phyloP scores from a whole-genome alignment of 92 coral and sea anemone species.

The Siderastrea siderea region DNA sequence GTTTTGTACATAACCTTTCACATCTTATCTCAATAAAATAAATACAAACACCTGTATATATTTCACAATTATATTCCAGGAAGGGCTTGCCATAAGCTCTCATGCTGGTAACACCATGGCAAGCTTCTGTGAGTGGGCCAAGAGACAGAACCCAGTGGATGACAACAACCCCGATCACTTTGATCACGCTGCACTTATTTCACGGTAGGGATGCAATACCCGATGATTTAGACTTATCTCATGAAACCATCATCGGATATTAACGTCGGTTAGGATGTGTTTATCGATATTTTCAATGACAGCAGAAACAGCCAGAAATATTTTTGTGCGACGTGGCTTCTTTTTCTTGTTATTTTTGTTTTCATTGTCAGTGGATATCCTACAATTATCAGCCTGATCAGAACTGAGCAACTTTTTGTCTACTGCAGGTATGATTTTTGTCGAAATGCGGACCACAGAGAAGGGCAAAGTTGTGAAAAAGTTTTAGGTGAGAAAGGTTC shows the following conservation, averaged over 20 bases:
- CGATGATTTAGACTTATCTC: background rate
- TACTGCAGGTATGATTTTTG: constrained; percentile 45
- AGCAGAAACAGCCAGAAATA: too few species aligned
- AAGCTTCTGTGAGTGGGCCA: constrained; percentile 77
- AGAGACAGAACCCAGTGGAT: constrained; percentile 60
- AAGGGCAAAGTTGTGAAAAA: constrained; percentile 50
- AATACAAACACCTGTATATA: too few species aligned
- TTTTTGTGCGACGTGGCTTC: too few species aligned
- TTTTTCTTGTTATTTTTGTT: background rate
- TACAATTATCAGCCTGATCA: background rate
- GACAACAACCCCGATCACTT: constrained; percentile 77
- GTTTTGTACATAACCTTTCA: too few species aligned
- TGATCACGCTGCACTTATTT: constrained; percentile 79
- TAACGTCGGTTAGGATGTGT: too few species aligned
- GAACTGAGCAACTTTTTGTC: background rate
- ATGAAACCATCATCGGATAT: too few species aligned
- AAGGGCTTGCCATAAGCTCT: constrained; percentile 67
- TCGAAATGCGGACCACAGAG: constrained; percentile 26
- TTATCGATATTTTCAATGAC: too few species aligned
- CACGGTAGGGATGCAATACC: constrained; percentile 42
- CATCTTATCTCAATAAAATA: too few species aligned
- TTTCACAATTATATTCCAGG: constrained; percentile 9
- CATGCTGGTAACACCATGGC: constrained; percentile 70
- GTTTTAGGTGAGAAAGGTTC: constrained; percentile 37
- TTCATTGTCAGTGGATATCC: background rate